Conservation (phyloP, 2,113 vertebrate species). For the Periophthalmus modestus region DNA sequence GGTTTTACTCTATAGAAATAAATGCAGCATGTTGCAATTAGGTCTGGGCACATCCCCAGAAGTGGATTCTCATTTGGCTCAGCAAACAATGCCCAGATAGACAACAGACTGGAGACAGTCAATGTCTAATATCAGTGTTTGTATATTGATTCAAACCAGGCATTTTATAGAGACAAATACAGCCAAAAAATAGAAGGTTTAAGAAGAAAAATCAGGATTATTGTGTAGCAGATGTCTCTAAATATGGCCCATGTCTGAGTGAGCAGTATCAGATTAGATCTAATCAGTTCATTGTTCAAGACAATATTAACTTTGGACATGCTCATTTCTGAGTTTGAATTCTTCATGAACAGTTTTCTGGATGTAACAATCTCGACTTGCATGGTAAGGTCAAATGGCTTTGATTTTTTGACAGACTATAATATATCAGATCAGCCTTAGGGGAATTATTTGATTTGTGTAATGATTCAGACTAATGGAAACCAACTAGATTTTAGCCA, state of each 20-base stretch:
- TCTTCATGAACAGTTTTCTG: neutral
- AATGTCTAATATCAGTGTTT: conserved; percentile 4
- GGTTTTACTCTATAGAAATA: conserved; percentile 10
- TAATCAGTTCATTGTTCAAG: neutral
- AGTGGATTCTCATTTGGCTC: conserved; percentile 20
- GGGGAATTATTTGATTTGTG: neutral
- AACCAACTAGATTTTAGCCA: neutral
- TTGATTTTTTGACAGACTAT: no score
- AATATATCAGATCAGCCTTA: neutral
- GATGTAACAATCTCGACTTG: neutral
- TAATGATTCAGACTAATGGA: neutral
- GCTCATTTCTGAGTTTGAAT: neutral
- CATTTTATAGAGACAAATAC: neutral
- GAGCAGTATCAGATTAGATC: neutral
- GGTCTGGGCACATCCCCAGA: conserved; percentile 17
- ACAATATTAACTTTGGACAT: neutral
- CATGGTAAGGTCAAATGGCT: neutral
- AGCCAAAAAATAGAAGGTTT: neutral
- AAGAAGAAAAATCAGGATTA: neutral
- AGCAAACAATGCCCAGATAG: neutral
- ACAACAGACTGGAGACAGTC: conserved; percentile 8
- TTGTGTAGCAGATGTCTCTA: neutral
- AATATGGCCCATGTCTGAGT: neutral
- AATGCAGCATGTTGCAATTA: conserved; percentile 36
- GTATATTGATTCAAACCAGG: neutral